Base-by-base conservation (phyloP, 2,888 invertebrate genomes). In the Xestia xanthographa region DNA sequence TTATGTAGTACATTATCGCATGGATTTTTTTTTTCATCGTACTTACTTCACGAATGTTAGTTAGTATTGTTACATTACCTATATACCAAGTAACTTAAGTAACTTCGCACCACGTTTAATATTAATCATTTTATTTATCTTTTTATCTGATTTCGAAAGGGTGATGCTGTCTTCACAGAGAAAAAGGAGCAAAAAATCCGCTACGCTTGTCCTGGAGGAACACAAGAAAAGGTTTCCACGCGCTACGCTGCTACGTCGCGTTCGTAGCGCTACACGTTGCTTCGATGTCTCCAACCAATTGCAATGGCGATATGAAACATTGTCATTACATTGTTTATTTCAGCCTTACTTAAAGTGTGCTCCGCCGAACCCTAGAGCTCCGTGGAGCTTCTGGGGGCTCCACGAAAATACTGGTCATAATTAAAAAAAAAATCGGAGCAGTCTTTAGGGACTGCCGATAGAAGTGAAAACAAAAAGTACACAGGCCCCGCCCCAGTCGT, bases 201-300 rank as follows among this genome's bases (percentile, higher is more conserved):
- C 50, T n/a, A n/a, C 8, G 22, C 8, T 29, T 17, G 9, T 50
- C 50, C n/a, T 29, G 22, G 26, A 5, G 20, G 2, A 43, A 75
- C 20, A 11, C 5, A 56, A n/a, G 20, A 14, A 68, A 45, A 29
- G 17, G 34, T 50, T 26, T 67, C 9, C 20, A 67, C 9, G n/a
- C 38, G 29, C 77, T 77, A 80, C 72, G 58, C 65, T 38, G 80
- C 80, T 77, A 77, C 50, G 72, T 26, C 41, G 41, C 41, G 41
- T 0, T 41, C 78, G 78, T 80, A 66, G 78, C 81, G 66, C 65
- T 78, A 73, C 78, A 29, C 56, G 14, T 29, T 58, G 29, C 29
- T 60, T 22, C 11, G 20, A 2, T 1, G 29, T 29, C 58, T 34
- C 20, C 17, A 17, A 58, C 29, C 17, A 41, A 41, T 11, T 41